Base-by-base conservation (phyloP, 2,888 invertebrate species). In the Phrixothrix hirtus region DNA sequence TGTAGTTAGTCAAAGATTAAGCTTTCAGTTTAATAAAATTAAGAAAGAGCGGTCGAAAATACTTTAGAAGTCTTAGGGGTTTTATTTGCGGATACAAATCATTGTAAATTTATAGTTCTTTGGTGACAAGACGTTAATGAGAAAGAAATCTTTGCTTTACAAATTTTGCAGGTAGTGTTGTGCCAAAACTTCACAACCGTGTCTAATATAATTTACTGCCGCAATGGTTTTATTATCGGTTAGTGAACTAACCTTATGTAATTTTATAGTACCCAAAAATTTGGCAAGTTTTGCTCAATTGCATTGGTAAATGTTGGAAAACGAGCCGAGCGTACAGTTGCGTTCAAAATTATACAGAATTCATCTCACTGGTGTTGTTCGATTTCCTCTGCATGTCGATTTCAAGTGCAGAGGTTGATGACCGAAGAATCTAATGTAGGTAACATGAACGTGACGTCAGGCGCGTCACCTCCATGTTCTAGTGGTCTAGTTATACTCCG, bases 371-470 rank as follows among this genome's bases (percentile, higher is more conserved):
- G 25, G 5, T 14, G 34, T 44, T 39, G 34, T 52, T 52, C 52
- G 52, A 46, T 49, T 54, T 48, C 43, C 34, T 49, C 43, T 26
- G 39, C 35, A 55, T 60, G 54, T 60, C 58, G 60, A 56, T 60
- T 60, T 60, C 60, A 58, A 60, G 60, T 42, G 46, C 46, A 55
- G 59, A 67, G 69, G 70, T 72, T 69, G 63, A 64, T 65, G 70
- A 68, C 69, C 70, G 60, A 49, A 46, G 60, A 43, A 56, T 63
- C 68, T 64, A 68, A 72, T 72, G 71, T 72, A 71, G 75, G 75
- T 75, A 75, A 75, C 71, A 69, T 66, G 62, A 68, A 63, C 61
- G 71, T 74, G 74, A 75, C 75, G 75, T 74, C 75, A 75, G 64
- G 60, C 65, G 68, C 72, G 73, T 74, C 73, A 73, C 73, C 73